phyloP scores from a whole-genome alignment of 2,888 invertebrate species.

The Gymnosoma rotundatum region DNA sequence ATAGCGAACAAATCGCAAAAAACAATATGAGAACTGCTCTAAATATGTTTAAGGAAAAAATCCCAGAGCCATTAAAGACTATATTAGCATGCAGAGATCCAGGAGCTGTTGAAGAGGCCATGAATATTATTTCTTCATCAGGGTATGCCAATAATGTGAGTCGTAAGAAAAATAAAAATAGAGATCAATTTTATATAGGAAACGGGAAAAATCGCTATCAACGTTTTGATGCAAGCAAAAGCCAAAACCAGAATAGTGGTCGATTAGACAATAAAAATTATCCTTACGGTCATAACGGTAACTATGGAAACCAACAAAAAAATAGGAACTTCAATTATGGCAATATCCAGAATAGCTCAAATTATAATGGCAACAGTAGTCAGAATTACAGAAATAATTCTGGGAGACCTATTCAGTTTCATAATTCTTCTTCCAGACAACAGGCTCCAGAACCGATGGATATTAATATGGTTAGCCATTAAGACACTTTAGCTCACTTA shows the following conservation, averaged over 20 bases:
- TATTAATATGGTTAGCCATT: background rate
- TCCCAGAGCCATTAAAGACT: background rate
- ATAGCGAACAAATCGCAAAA: background rate
- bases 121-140: constrained; percentile 18
- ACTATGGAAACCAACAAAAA: background rate
- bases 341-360: background rate
- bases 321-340: background rate
- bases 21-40: constrained; percentile 1
- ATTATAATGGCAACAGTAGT: background rate
- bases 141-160: constrained; percentile 17
- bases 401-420: background rate
- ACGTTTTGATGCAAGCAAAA: background rate
- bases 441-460: constrained; percentile 2
- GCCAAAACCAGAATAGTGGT: background rate
- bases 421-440: background rate
- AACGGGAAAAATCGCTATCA: background rate
- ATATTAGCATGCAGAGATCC: background rate
- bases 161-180: background rate
- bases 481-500: background rate
- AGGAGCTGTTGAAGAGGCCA: background rate
- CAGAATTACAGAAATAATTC: background rate
- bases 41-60: constrained; percentile 5
- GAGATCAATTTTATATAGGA: background rate
- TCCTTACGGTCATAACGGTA: background rate
- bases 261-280: background rate